These are phyloP conservation scores for Dusona sp. DNA, from an alignment of 2,888 invertebrate species.

Conservation along the genomic window DNA sequence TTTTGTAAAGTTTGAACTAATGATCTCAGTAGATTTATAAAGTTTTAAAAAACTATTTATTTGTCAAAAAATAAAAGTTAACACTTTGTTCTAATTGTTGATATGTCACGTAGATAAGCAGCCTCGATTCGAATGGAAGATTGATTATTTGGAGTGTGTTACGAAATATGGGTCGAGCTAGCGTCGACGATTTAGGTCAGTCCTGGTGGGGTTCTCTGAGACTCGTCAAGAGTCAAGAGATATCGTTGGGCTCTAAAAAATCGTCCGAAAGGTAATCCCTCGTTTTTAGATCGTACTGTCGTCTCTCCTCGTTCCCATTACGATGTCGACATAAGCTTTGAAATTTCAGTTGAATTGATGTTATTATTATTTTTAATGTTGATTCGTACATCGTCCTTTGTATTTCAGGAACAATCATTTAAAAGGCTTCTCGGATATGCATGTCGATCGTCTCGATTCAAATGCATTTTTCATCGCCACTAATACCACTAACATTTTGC, in stretches of 20 bases:
- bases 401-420: constrained; percentile 73
- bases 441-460: constrained; percentile 83
- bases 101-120: constrained; percentile 84
- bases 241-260: constrained; percentile 77
- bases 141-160: constrained; percentile 86
- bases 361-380: constrained; percentile 24
- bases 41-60: no score
- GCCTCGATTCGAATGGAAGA: constrained; percentile 85
- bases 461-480: constrained; percentile 85
- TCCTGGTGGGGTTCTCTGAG: constrained; percentile 84
- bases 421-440: constrained; percentile 83
- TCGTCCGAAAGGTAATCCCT: constrained; percentile 63
- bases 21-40: no score
- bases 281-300: not conserved
- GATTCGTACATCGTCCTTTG: constrained; percentile 31
- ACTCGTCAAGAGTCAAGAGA: constrained; percentile 84
- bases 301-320: not conserved
- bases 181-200: constrained; percentile 80
- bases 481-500: constrained; percentile 85
- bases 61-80: not conserved
- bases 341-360: not conserved
- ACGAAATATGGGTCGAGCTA: constrained; percentile 74
- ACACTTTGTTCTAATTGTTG: not conserved
- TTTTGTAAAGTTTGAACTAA: no score
- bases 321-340: constrained; percentile 69